Evolutionary conservation across 2,113 vertebrate genomes (phyloP).

Genomic region (Scomber colias): DNA sequence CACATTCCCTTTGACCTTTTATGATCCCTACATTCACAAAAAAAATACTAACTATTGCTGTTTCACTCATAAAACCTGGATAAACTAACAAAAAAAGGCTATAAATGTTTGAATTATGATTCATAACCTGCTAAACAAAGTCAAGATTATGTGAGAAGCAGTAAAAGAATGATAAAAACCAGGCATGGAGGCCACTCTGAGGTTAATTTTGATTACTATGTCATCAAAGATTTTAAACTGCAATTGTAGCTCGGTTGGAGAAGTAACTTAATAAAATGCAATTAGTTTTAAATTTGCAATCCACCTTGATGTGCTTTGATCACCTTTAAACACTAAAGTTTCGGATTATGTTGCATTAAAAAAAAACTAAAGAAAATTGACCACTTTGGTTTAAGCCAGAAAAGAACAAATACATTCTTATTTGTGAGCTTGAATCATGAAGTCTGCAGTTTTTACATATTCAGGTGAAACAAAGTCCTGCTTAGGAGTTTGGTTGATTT

Average conservation of each 20-base stretch:
- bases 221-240: neutral
- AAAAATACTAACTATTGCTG: slow-evolving; percentile 1
- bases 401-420: neutral
- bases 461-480: slow-evolving; percentile 6
- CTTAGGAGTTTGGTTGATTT: neutral
- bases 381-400: slow-evolving; percentile 31
- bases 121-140: neutral
- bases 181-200: neutral
- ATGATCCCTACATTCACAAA: slow-evolving; percentile 6
- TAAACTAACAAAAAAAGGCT: neutral
- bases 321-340: neutral
- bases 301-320: neutral
- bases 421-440: neutral
- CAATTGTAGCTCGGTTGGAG: neutral
- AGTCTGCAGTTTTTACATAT: neutral
- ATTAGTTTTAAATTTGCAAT: neutral
- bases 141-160: neutral
- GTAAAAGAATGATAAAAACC: neutral
- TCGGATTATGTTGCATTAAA: neutral
- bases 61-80: neutral
- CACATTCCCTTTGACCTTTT: slow-evolving; percentile 10
- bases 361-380: neutral
- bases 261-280: neutral
- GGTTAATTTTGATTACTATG: neutral
- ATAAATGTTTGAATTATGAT: neutral